These are phyloP conservation scores for Boloria euphrosyne DNA, from an alignment of 2,888 invertebrate species.

Conservation along the genomic window DNA sequence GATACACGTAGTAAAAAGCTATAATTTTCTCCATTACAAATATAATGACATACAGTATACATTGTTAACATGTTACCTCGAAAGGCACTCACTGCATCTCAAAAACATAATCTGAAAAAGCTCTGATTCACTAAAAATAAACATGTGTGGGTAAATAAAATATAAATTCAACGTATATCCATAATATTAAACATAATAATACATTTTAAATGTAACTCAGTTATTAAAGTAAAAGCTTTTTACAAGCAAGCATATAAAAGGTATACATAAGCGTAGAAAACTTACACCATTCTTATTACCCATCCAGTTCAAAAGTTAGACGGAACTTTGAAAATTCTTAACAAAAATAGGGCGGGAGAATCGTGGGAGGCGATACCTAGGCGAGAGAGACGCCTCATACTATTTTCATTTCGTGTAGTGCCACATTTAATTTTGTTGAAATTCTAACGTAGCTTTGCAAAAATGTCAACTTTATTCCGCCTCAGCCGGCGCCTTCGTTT, in stretches of 20 bases:
- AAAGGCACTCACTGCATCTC: too few relatives aligned
- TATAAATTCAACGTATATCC: too few relatives aligned
- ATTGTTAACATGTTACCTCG: too few relatives aligned
- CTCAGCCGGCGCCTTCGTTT: conserved; percentile 74
- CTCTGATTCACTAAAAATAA: too few relatives aligned
- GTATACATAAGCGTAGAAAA: not conserved
- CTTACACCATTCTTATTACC: conserved; percentile 19
- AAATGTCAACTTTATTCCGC: conserved; percentile 82
- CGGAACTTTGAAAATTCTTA: conserved; percentile 48
- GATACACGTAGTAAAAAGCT: too few relatives aligned
- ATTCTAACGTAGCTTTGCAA: conserved; percentile 81
- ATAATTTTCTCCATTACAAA: too few relatives aligned
- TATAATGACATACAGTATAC: too few relatives aligned
- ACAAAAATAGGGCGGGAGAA: conserved; percentile 58
- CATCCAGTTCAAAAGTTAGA: conserved; percentile 18
- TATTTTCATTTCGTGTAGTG: conserved; percentile 80
- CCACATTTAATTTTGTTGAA: conserved; percentile 82
- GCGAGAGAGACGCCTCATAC: conserved; percentile 54
- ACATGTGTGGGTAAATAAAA: too few relatives aligned
- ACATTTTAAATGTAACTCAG: too few relatives aligned
- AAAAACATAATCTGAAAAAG: too few relatives aligned
- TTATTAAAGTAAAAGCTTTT: too few relatives aligned
- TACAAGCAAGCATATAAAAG: not conserved
- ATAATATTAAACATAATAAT: too few relatives aligned
- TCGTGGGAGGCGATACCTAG: conserved; percentile 24